These are phyloP conservation scores for Nixonia krombeini DNA, from an alignment of 1,140 invertebrate species.

Conservation along the genomic window DNA sequence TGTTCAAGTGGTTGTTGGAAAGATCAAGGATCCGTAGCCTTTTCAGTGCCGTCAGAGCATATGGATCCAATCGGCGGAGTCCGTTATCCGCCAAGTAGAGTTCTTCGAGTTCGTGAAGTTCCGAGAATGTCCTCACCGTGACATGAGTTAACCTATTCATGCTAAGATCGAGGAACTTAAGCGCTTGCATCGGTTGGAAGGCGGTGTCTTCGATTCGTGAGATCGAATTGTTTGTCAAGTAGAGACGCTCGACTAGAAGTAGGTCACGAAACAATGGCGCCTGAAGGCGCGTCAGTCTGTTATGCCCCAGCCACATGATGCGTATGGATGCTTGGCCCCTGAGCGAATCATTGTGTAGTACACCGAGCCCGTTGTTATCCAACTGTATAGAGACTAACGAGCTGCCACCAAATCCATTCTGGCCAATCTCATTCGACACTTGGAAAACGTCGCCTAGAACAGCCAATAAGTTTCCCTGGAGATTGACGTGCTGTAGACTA, in stretches of 20 bases:
- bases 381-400: slow-evolving; percentile 89
- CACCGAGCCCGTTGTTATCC: slow-evolving; percentile 84
- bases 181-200: slow-evolving; percentile 81
- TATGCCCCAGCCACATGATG: slow-evolving; percentile 89
- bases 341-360: slow-evolving; percentile 84
- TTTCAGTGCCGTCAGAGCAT: slow-evolving; percentile 74
- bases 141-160: slow-evolving; percentile 80
- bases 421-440: slow-evolving; percentile 53
- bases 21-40: slow-evolving; percentile 76
- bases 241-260: slow-evolving; percentile 81
- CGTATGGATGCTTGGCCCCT: slow-evolving; percentile 84
- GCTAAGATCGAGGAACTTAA: slow-evolving; percentile 85
- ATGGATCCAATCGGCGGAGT: slow-evolving; percentile 73
- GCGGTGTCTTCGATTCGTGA: slow-evolving; percentile 83
- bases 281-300: slow-evolving; percentile 82
- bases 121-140: slow-evolving; percentile 78
- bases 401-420: slow-evolving; percentile 61
- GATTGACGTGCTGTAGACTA: slow-evolving; percentile 89
- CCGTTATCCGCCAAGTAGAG: slow-evolving; percentile 76
- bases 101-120: slow-evolving; percentile 79
- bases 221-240: slow-evolving; percentile 88
- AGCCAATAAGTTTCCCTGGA: slow-evolving; percentile 85
- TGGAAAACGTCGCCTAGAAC: slow-evolving; percentile 87
- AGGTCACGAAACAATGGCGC: slow-evolving; percentile 83
- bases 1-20: slow-evolving; percentile 74